These are phyloP conservation scores for Xiphophorus maculatus DNA, from an alignment of 2,113 vertebrate genomes.

Conservation along the genomic window DNA sequence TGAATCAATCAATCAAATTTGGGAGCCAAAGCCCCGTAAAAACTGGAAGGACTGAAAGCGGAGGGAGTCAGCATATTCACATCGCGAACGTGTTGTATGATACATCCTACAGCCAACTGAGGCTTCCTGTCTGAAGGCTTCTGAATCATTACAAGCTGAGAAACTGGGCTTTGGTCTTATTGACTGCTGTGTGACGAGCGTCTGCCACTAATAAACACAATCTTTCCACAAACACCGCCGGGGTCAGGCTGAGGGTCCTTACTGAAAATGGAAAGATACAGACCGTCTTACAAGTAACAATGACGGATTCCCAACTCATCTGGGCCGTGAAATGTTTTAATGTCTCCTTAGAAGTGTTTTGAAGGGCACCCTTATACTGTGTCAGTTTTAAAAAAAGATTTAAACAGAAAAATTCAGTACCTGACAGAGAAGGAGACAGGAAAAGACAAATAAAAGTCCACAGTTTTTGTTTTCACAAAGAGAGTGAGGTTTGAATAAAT, in stretches of 20 bases:
- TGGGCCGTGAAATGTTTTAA: neutral
- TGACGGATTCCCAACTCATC: neutral
- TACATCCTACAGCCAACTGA: neutral
- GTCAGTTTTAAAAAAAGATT: neutral
- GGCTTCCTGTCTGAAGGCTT: conserved; percentile 20
- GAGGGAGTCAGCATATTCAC: neutral
- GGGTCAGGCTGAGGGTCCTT: neutral
- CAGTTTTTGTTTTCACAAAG: no score
- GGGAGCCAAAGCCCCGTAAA: neutral
- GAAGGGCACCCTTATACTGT: neutral
- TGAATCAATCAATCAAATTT: neutral
- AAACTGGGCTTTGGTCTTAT: conserved; percentile 5
- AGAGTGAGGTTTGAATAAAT: no score
- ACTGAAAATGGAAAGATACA: neutral
- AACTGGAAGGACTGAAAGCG: no score
- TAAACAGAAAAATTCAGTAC: neutral
- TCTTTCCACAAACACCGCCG: conserved; percentile 12
- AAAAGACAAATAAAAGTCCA: no score
- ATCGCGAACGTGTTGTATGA: accelerated
- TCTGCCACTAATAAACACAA: conserved; percentile 32
- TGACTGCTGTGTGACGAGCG: conserved; percentile 11
- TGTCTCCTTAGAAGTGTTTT: neutral
- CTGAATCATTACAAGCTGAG: conserved; percentile 17
- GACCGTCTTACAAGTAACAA: neutral
- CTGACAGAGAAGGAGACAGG: neutral